Evolutionary conservation across 2,113 vertebrate genomes (phyloP).

Genomic region (Solea solea): DNA sequence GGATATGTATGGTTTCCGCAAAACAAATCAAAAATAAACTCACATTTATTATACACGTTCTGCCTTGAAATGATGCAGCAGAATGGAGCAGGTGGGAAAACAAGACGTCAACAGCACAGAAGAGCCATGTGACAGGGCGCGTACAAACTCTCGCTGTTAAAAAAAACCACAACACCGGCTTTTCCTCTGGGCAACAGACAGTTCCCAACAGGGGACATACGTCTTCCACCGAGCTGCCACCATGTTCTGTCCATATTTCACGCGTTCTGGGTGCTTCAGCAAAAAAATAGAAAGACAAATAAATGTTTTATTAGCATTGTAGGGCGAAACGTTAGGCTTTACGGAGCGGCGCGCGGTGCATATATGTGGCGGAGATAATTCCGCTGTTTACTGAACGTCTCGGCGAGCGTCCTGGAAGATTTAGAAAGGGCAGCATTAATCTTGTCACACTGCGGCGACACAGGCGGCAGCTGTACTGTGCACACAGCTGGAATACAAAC

Average conservation of each 20-base stretch:
- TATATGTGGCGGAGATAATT: slow-evolving; percentile 40
- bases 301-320: slow-evolving; percentile 35
- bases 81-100: background rate
- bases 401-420: slow-evolving; percentile 61
- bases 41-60: no score
- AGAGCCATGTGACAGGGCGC: background rate
- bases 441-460: slow-evolving; percentile 40
- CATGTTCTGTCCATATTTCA: slow-evolving; percentile 50
- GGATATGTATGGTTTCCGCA: no score
- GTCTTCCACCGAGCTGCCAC: slow-evolving; percentile 24
- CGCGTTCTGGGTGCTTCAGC: slow-evolving; percentile 1
- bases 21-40: no score
- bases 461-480: slow-evolving; percentile 15
- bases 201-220: slow-evolving; percentile 19
- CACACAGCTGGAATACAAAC: slow-evolving; percentile 35
- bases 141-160: background rate
- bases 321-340: slow-evolving; percentile 9
- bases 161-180: slow-evolving; percentile 27
- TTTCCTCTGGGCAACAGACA: slow-evolving; percentile 25
- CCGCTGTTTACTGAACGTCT: slow-evolving; percentile 45
- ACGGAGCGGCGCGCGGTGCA: background rate
- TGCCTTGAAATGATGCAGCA: background rate
- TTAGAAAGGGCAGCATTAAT: slow-evolving; percentile 72
- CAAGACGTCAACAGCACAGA: slow-evolving; percentile 26
- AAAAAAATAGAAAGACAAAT: slow-evolving; percentile 31